Conservation (phyloP, 2,797 vertebrate genomes). For the Oophaga sylvatica region DNA sequence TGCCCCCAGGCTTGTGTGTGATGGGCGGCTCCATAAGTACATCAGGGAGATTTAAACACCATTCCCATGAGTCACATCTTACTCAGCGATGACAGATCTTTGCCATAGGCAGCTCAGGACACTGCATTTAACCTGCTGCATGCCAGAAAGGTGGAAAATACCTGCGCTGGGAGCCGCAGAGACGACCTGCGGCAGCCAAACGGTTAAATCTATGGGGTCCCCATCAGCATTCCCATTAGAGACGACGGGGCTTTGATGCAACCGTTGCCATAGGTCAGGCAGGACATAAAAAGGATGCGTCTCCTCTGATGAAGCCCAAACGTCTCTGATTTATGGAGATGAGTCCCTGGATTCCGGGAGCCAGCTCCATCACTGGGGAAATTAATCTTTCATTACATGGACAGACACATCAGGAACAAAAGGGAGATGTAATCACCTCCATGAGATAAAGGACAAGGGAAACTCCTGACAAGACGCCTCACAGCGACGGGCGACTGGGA, state of each 20-base stretch:
- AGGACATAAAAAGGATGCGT: conserved; percentile 34
- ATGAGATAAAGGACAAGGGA: neutral
- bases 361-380: conserved; percentile 35
- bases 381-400: conserved; percentile 47
- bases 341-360: conserved; percentile 36
- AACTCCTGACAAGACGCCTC: neutral
- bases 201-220: neutral
- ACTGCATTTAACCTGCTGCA: conserved; percentile 49
- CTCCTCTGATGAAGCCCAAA: conserved; percentile 34
- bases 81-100: conserved; percentile 56
- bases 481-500: neutral
- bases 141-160: conserved; percentile 1
- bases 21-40: conserved; percentile 53
- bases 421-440: neutral
- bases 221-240: conserved; percentile 9
- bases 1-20: conserved; percentile 49
- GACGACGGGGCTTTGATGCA: conserved; percentile 35
- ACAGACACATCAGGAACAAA: conserved; percentile 26
- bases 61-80: conserved; percentile 61
- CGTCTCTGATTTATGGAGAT: conserved; percentile 50
- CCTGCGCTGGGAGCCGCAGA: neutral
- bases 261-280: conserved; percentile 8
- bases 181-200: neutral
- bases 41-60: conserved; percentile 59
- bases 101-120: conserved; percentile 42